Evolutionary conservation across 2,113 vertebrate species (phyloP).

Genomic region (Oxyura jamaicensis): DNA sequence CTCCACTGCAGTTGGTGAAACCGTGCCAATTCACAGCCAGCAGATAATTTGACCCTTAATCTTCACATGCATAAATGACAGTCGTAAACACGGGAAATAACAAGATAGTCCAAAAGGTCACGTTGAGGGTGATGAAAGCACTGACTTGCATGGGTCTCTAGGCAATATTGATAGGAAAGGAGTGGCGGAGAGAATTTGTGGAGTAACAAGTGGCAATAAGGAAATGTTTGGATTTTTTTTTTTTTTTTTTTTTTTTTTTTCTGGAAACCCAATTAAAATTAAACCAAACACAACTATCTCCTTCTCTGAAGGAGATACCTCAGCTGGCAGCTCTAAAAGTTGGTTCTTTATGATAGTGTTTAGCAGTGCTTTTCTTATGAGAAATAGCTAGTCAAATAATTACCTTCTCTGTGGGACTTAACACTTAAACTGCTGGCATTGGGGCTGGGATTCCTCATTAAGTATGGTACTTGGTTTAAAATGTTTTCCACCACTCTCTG

Average conservation of each 20-base stretch:
- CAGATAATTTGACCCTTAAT: neutral
- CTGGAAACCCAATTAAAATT: slow-evolving; percentile 52
- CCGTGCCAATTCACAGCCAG: neutral
- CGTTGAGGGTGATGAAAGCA: neutral
- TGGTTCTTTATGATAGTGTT: neutral
- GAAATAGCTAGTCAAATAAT: slow-evolving; percentile 47
- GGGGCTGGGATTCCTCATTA: neutral
- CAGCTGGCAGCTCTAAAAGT: slow-evolving; percentile 1
- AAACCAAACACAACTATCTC: slow-evolving; percentile 2
- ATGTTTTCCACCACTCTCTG: neutral
- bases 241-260: slow-evolving; percentile 19
- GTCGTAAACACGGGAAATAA: slow-evolving; percentile 34
- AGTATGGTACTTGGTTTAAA: neutral
- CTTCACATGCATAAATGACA: neutral
- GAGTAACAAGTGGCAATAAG: slow-evolving; percentile 56
- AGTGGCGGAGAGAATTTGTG: neutral
- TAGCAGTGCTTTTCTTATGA: neutral
- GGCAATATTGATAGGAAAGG: slow-evolving; percentile 53
- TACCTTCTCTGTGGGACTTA: slow-evolving; percentile 9
- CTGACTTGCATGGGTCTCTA: neutral
- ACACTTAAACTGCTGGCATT: neutral
- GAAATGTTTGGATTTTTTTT: slow-evolving; percentile 46
- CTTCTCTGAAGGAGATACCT: neutral
- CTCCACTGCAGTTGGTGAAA: neutral
- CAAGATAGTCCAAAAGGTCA: slow-evolving; percentile 24